Evolutionary conservation across 2,797 vertebrate genomes (phyloP), one percentile per base, ranked within the genome.

Genomic region (Streptopelia turtur): DNA sequence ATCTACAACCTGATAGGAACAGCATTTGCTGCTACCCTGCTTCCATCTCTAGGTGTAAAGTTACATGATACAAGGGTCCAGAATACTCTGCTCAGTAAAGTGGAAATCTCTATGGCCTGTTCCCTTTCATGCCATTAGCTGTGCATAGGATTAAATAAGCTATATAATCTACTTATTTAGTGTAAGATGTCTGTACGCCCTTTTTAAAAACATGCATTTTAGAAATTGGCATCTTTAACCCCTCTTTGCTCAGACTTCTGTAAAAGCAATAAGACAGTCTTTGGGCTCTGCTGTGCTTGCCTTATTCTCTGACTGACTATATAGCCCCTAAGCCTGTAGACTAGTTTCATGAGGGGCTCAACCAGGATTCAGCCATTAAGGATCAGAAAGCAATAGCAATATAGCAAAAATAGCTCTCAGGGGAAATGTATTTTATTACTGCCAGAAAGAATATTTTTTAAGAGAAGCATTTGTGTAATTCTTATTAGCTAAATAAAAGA

Each of bases 1-100:
- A 96, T 96, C 95, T 95, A 75, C 89, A 96, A 95, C 93, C 82
- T 77, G 96, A 93, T 76, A 74, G 28, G 87, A 95, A 92, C 79
- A 93, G 91, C 79, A 93, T 93, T 92, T 86, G 59, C 90, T 75
- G 89, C 94, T 94, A 93, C 91, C 16, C 85, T 70, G 87, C 91
- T 96, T 84, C 91, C 95, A 96, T 84, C 93, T 27, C 56, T 75
- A 95, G 87, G 87, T 77, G 85, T 96, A 94, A 93, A 83, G 72
- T 86, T 96, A 93, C 86, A 91, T 1, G 47, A 65, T 35, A 41
- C 17, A 96, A 88, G 33, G 16, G 25, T 33, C 41, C 53, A 77
- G 80, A 96, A 64, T n/a, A 50, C 30, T 63, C 41, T 10, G 11
- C 52, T 81, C 50, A 39, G 41, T 39, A 10, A 84, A 76, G 30